These are phyloP conservation scores for Pontoporia blainvillei DNA, from an alignment of 2,113 vertebrate genomes.

Conservation along the genomic window DNA sequence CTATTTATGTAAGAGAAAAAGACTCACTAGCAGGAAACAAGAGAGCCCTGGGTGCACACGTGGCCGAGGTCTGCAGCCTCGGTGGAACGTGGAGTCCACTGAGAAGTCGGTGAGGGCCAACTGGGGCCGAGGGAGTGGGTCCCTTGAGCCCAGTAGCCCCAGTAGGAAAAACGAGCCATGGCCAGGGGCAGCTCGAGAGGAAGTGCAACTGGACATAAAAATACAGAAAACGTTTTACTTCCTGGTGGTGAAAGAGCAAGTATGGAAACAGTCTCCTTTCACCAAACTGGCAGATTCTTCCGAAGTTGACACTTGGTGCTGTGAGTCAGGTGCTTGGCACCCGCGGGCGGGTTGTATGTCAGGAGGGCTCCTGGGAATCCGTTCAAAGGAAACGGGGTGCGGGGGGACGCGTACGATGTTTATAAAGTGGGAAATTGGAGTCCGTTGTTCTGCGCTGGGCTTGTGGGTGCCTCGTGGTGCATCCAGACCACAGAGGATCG, in stretches of 20 bases:
- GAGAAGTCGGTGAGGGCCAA: neutral
- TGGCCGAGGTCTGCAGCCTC: neutral
- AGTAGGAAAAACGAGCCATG: neutral
- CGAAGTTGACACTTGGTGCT: neutral
- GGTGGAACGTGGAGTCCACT: accelerated
- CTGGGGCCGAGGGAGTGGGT: neutral
- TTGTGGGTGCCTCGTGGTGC: neutral
- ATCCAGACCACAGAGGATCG: neutral
- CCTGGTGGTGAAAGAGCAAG: neutral
- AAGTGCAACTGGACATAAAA: neutral
- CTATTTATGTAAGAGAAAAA: neutral
- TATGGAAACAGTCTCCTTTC: neutral
- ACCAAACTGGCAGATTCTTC: no score
- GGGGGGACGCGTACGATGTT: neutral
- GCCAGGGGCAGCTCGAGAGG: no score
- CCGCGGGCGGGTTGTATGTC: accelerated
- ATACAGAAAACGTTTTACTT: neutral
- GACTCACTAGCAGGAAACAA: neutral
- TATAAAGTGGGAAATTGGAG: no score
- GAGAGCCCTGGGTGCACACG: neutral
- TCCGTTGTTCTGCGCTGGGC: neutral
- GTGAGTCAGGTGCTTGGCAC: neutral
- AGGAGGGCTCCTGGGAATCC: neutral
- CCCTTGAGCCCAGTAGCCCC: neutral
- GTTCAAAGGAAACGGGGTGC: neutral